Percentiles rank a stretch among this genome's conserved stretches.
Evolutionary conservation across 2,888 invertebrate genomes (phyloP).

Genomic region (Neoitamus cyanurus): DNA sequence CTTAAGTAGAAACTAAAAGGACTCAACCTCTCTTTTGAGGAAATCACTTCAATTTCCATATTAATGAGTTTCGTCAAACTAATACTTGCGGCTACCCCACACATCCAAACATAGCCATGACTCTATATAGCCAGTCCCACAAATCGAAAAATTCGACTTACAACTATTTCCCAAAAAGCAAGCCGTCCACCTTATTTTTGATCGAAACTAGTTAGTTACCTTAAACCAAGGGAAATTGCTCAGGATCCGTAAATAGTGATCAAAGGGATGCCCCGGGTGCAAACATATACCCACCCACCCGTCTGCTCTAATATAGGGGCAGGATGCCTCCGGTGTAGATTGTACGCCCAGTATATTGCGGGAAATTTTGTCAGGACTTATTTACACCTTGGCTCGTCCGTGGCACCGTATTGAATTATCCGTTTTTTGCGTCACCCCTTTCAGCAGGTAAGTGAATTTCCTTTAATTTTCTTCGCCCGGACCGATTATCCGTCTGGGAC

Average conservation of each 20-base stretch:
- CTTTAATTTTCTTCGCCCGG: background rate
- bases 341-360: background rate
- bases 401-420: background rate
- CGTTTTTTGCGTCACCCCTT: background rate
- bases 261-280: background rate
- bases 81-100: background rate
- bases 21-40: background rate
- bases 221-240: background rate
- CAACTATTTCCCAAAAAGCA: background rate
- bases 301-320: no score
- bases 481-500: background rate
- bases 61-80: background rate
- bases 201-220: background rate
- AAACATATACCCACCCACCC: background rate
- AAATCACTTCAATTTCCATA: background rate
- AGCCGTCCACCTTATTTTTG: background rate
- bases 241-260: background rate
- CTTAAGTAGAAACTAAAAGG: background rate
- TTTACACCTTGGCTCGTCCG: background rate
- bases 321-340: background rate
- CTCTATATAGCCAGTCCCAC: no score
- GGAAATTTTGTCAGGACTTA: background rate
- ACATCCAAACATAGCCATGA: no score
- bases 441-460: constrained; percentile 4
- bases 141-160: background rate